Evolutionary conservation across 2,113 vertebrate species (phyloP).

Genomic region (Eulemur macaco): DNA sequence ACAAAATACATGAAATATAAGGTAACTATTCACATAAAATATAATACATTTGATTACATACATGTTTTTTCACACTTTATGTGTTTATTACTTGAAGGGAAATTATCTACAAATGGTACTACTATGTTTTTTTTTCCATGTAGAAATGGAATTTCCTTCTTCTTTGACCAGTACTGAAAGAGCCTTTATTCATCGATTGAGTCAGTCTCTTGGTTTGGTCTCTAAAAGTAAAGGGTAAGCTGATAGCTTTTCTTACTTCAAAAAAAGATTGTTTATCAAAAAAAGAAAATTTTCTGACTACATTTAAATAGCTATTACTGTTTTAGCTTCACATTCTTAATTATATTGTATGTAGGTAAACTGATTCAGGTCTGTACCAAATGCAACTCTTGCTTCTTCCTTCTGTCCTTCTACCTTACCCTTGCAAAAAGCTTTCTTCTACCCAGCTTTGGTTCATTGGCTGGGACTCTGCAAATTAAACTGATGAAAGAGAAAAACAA

Average conservation of each 20-base stretch:
- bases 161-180: constrained; percentile 92
- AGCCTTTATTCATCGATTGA: constrained; percentile 92
- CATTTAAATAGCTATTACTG: not conserved
- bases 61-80: not conserved
- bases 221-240: constrained; percentile 96
- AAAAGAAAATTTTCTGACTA: not conserved
- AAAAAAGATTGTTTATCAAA: not conserved
- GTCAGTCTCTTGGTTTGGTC: constrained; percentile 92
- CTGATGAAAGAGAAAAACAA: constrained; percentile 1
- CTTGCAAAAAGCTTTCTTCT: not conserved
- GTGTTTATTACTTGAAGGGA: not conserved
- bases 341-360: constrained; percentile 33
- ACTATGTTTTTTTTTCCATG: not conserved
- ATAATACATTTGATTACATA: not conserved
- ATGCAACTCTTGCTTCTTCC: not conserved
- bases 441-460: not conserved
- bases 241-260: constrained; percentile 16
- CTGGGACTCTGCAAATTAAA: not conserved
- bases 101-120: not conserved
- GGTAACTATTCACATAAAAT: not conserved
- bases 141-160: constrained; percentile 97
- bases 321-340: constrained; percentile 26
- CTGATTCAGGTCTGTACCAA: not conserved
- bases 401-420: not conserved
- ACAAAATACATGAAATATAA: not conserved